Evolutionary conservation across 2,797 vertebrate species (phyloP).

Genomic region (Apogon hyalosoma): DNA sequence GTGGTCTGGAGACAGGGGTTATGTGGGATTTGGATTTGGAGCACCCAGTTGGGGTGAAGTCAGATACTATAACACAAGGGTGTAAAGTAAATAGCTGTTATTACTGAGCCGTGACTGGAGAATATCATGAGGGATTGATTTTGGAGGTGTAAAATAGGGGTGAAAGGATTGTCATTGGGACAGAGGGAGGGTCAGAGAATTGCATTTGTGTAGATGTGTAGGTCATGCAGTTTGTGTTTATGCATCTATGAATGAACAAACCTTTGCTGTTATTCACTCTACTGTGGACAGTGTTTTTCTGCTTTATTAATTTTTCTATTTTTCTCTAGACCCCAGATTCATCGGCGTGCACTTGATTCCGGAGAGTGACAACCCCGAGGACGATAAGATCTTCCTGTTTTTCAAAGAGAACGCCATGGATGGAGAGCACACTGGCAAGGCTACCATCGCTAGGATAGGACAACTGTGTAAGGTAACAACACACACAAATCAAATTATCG

Average conservation of each 20-base stretch:
- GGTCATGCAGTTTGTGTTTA: slow-evolving; percentile 2
- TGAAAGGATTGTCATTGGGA: slow-evolving; percentile 48
- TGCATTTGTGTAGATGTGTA: slow-evolving; percentile 4
- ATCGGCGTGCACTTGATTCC: slow-evolving; percentile 92
- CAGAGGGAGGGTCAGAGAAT: slow-evolving; percentile 38
- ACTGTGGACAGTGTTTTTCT: not conserved
- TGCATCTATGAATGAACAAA: not conserved
- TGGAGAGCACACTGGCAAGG: slow-evolving; percentile 96
- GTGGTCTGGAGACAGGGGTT: slow-evolving; percentile 62
- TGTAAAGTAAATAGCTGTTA: slow-evolving; percentile 65
- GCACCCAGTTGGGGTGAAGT: slow-evolving; percentile 52
- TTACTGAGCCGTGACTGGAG: slow-evolving; percentile 63
- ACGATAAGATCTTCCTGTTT: slow-evolving; percentile 98
- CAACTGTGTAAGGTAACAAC: slow-evolving; percentile 98
- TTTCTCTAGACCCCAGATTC: slow-evolving; percentile 91
- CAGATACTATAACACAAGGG: slow-evolving; percentile 63
- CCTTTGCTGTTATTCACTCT: not conserved
- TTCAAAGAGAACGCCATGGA: slow-evolving; percentile 99
- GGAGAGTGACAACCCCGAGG: slow-evolving; percentile 97
- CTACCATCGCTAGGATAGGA: slow-evolving; percentile 96
- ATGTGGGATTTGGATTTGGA: slow-evolving; percentile 70
- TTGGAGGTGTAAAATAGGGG: slow-evolving; percentile 66
- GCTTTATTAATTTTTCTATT: not conserved
- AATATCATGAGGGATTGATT: slow-evolving; percentile 60
- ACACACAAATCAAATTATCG: slow-evolving; percentile 40